Evolutionary conservation across 1,140 invertebrate genomes (phyloP).

Genomic region (Glossosoma conforme): DNA sequence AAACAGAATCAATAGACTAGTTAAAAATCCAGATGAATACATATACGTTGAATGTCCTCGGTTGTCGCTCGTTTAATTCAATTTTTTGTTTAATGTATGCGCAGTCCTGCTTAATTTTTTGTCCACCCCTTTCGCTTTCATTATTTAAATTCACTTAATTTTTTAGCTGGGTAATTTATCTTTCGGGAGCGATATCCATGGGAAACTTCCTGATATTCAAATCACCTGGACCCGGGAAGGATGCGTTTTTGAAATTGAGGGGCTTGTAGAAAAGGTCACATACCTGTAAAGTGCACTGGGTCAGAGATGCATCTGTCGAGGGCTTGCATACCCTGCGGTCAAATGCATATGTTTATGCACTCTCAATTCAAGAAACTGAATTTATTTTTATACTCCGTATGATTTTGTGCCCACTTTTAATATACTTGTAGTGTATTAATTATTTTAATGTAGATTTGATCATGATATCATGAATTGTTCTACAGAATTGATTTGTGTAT

Average conservation of each 20-base stretch:
- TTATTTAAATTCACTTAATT: conserved; percentile 33
- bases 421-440: no score
- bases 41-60: conserved; percentile 9
- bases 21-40: conserved; percentile 19
- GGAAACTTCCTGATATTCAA: conserved; percentile 26
- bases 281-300: no score
- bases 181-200: conserved; percentile 30
- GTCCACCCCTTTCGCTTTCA: conserved; percentile 19
- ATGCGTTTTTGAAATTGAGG: neutral
- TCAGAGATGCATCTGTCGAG: conserved; percentile 13
- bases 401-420: no score
- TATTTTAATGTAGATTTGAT: no score
- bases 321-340: neutral
- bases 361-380: no score
- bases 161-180: conserved; percentile 32
- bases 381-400: no score
- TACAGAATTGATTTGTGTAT: no score
- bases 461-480: no score
- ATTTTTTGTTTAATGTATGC: conserved; percentile 16
- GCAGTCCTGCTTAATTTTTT: conserved; percentile 15
- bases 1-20: conserved; percentile 15
- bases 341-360: no score
- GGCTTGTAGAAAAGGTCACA: conserved; percentile 22
- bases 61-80: conserved; percentile 5
- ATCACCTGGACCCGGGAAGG: conserved; percentile 9